These are phyloP conservation scores for Nannoperca obscura DNA, from an alignment of 2,797 vertebrate genomes.

Conservation along the genomic window DNA sequence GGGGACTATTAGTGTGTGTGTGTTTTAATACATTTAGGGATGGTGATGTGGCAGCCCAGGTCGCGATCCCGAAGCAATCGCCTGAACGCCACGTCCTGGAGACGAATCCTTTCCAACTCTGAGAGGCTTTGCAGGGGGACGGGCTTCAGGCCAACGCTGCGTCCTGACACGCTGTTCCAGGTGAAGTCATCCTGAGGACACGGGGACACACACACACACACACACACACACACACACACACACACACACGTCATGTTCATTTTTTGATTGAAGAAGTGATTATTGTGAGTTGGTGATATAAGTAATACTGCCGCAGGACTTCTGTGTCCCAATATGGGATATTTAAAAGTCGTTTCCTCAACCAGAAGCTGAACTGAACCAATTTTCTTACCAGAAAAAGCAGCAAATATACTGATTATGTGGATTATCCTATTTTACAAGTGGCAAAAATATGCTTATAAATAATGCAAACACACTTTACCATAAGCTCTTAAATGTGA, in stretches of 20 bases:
- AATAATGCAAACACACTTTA: conserved; percentile 27
- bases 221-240: conserved; percentile 38
- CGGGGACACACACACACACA: conserved; percentile 46
- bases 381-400: neutral
- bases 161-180: conserved; percentile 95
- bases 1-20: neutral
- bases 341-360: conserved; percentile 12
- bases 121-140: conserved; percentile 96
- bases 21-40: conserved; percentile 92
- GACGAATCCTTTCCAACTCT: conserved; percentile 93
- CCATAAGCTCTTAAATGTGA: conserved; percentile 11
- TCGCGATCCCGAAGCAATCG: conserved; percentile 93
- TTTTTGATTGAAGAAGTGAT: neutral
- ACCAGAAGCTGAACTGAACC: neutral
- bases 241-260: conserved; percentile 24
- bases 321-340: neutral
- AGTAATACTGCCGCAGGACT: conserved; percentile 4
- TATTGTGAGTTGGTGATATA: conserved; percentile 21
- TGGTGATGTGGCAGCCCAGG: conserved; percentile 95
- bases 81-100: conserved; percentile 95
- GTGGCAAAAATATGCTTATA: conserved; percentile 15
- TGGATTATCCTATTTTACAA: conserved; percentile 22
- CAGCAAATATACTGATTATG: neutral
- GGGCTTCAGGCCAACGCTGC: conserved; percentile 91
- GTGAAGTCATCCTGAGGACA: conserved; percentile 92